Evolutionary conservation across 2,888 invertebrate genomes (phyloP), one percentile per base, ranked within the genome.

Genomic region (Cantharis lateralis): DNA sequence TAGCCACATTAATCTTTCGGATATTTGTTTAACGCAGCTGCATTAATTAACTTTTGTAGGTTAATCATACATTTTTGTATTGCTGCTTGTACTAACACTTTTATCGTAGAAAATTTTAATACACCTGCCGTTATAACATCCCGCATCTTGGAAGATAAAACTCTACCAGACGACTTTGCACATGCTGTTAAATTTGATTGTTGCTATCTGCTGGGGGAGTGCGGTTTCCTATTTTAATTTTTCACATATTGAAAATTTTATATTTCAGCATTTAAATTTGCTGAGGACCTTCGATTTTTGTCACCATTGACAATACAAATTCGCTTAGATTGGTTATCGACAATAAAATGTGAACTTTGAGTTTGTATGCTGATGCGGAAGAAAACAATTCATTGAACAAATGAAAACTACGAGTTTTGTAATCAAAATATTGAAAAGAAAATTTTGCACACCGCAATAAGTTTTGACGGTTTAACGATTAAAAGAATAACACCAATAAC

Each of bases 81-180:
- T 15, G 62, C 28, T 70, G 13, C 13, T 66, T 70, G 15, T 15
- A 63, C 63, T 15, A 66, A 76, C 69, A 66, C 48, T 72, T 72
- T 72, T 72, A 20, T 68, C 70, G 72, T 16, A 15, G 18, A 48
- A 5, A 48, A 48, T 48, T 48, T 20, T 64, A 61, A 28, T 71
- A 71, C 76, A 73, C 72, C 76, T 76, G 76, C 73, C 70, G 32
- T 73, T 75, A 69, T 72, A 69, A 24, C 72, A 72, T 76, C 72
- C 76, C 76, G 76, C 76, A 72, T 76, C 73, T 76, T 71, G 62
- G 15, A 18, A 70, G 70, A 76, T 76, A 26, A 66, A 18, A 66
- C n/a, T 62, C 68, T 18, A 15, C 48, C n/a, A 18, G 16, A 11
- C 72, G 15, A 24, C 62, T 72, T 20, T 66, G 69, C 61, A 74